Conservation (phyloP, 2,888 invertebrate genomes). For the Andrena fulva region DNA sequence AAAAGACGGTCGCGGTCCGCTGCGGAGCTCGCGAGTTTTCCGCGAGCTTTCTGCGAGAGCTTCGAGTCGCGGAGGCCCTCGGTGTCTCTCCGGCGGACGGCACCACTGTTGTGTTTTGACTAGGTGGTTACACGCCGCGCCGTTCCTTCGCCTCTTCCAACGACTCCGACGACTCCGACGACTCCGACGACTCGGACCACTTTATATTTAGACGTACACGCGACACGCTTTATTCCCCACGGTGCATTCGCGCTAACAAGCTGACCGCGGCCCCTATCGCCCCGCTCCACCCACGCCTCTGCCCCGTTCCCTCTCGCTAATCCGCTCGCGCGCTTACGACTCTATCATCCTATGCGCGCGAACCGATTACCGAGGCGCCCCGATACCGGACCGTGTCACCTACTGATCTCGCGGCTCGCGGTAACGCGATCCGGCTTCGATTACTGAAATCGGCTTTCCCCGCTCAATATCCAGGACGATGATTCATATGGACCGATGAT, state of each 20-base stretch:
- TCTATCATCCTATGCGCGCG: not conserved
- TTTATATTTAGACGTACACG: conserved; percentile 76
- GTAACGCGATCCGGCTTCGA: no score
- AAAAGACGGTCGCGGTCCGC: no score
- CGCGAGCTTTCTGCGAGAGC: no score
- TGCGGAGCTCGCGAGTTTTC: no score
- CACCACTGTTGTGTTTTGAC: conserved; percentile 57
- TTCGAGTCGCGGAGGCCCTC: no score
- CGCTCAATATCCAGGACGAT: no score
- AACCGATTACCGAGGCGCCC: not conserved
- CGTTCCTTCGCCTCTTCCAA: conserved; percentile 52
- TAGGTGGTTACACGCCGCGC: conserved; percentile 62
- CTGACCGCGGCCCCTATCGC: conserved; percentile 5
- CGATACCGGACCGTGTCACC: conserved; percentile 12
- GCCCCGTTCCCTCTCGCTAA: conserved; percentile 5
- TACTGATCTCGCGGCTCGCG: no score
- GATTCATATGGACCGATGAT: no score
- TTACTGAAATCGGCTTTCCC: no score
- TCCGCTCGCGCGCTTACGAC: conserved; percentile 22
- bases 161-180: conserved; percentile 26
- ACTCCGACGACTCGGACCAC: conserved; percentile 52
- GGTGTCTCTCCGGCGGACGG: conserved; percentile 13
- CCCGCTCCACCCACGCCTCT: conserved; percentile 32
- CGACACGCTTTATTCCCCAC: conserved; percentile 64
- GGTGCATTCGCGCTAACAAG: conserved; percentile 51